Evolutionary conservation across 2,113 vertebrate genomes (phyloP).

Genomic region (Coryphaenoides rupestris): DNA sequence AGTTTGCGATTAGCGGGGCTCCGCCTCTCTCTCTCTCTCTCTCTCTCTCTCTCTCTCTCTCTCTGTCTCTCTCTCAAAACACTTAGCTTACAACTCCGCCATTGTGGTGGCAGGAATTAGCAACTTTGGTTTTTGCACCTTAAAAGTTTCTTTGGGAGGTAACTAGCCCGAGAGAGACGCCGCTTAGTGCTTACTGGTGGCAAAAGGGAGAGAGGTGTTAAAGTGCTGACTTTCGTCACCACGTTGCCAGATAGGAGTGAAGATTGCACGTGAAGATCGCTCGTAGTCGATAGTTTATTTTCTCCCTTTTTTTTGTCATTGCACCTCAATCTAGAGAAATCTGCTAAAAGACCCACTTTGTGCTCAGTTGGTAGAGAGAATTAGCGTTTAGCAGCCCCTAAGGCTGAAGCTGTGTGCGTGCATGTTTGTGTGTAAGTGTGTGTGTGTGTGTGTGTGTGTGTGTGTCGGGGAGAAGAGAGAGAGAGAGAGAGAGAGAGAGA

Average conservation of each 20-base stretch:
- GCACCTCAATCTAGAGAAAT: conserved; percentile 56
- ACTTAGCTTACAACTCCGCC: conserved; percentile 19
- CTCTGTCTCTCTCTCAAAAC: no score
- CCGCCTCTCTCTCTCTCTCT: conserved; percentile 43
- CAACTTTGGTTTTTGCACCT: neutral
- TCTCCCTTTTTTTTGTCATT: conserved; percentile 23
- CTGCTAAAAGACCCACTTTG: conserved; percentile 39
- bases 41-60: no score
- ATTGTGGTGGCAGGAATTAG: conserved; percentile 29
- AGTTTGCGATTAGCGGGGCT: conserved; percentile 34
- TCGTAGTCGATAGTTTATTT: conserved; percentile 25
- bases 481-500: conserved; percentile 3
- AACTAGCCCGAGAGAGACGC: no score
- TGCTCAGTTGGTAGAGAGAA: conserved; percentile 57
- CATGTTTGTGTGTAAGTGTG: conserved; percentile 6
- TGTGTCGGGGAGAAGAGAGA: conserved; percentile 24
- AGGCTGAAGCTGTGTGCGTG: conserved; percentile 29
- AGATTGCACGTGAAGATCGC: conserved; percentile 42
- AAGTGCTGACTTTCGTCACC: no score
- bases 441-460: conserved; percentile 2
- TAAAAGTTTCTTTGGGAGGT: no score
- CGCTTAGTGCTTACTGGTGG: no score
- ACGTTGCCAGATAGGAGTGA: conserved; percentile 14
- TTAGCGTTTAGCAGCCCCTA: conserved; percentile 55
- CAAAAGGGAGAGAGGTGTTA: no score